These are phyloP conservation scores for Hylaeus volcanicus DNA, from an alignment of 1,140 invertebrate genomes.

Conservation along the genomic window DNA sequence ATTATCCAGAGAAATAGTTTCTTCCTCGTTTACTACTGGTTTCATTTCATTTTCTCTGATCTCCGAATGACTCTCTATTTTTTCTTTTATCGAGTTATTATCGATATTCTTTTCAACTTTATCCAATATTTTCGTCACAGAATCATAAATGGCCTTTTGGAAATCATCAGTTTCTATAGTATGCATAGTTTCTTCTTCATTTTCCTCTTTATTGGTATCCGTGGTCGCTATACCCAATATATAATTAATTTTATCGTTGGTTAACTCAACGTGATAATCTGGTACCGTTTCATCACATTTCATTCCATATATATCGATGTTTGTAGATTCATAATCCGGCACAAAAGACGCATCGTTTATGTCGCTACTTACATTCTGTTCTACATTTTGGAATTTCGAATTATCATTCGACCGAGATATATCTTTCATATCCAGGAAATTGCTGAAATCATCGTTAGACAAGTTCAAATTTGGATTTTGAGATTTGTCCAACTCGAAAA, in stretches of 20 bases:
- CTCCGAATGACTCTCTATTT: background rate
- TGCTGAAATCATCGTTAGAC: slow-evolving; percentile 5
- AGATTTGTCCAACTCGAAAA: slow-evolving; percentile 27
- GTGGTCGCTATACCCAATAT: slow-evolving; percentile 67
- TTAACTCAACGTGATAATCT: slow-evolving; percentile 30
- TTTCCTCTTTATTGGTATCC: slow-evolving; percentile 52
- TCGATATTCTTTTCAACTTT: slow-evolving; percentile 49
- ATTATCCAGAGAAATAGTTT: background rate
- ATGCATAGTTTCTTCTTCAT: slow-evolving; percentile 26
- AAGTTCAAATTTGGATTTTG: slow-evolving; percentile 28
- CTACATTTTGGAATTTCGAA: slow-evolving; percentile 3
- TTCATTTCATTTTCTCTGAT: slow-evolving; percentile 20
- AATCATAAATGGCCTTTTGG: slow-evolving; percentile 44
- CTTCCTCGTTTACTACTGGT: background rate
- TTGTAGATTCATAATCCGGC: slow-evolving; percentile 68
- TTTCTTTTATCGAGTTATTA: slow-evolving; percentile 13
- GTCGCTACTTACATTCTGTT: slow-evolving; percentile 44
- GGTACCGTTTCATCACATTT: slow-evolving; percentile 43
- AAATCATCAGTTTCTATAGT: slow-evolving; percentile 36
- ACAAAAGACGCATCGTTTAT: slow-evolving; percentile 64
- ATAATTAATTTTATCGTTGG: slow-evolving; percentile 64
- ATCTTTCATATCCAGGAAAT: slow-evolving; percentile 7
- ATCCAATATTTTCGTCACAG: slow-evolving; percentile 49
- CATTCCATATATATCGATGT: slow-evolving; percentile 51
- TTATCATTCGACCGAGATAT: slow-evolving; percentile 9